A percentile compares a stretch with the other conserved stretches of the same genome.
phyloP scores from a whole-genome alignment of 2,888 invertebrate genomes.

The Agrochola lota region DNA sequence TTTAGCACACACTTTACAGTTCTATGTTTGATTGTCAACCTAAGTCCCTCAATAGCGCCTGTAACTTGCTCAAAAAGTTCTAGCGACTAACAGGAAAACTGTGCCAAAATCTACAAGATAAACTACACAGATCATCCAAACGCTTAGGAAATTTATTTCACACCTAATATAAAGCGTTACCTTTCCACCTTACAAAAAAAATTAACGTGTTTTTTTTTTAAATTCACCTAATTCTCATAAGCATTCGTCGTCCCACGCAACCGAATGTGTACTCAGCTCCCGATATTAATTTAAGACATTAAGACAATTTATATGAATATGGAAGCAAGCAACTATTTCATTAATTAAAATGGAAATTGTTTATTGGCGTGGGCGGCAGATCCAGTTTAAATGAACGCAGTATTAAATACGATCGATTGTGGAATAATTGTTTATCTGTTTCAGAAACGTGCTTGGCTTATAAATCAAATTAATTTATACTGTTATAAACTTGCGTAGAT shows the following conservation, averaged over 20 bases:
- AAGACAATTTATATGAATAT: slow-evolving; percentile 71
- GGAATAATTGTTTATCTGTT: slow-evolving; percentile 73
- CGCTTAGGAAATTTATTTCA: slow-evolving; percentile 15
- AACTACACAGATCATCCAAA: background rate
- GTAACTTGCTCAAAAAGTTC: background rate
- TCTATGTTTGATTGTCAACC: background rate
- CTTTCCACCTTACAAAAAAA: slow-evolving; percentile 44
- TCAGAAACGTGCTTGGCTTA: slow-evolving; percentile 69
- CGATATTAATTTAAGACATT: slow-evolving; percentile 71
- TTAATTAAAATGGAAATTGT: slow-evolving; percentile 81
- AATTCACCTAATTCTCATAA: slow-evolving; percentile 49
- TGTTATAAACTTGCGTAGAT: slow-evolving; percentile 49
- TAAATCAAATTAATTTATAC: slow-evolving; percentile 67
- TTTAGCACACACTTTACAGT: background rate
- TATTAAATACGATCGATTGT: slow-evolving; percentile 74
- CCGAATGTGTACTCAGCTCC: slow-evolving; percentile 59
- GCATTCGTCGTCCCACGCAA: slow-evolving; percentile 58
- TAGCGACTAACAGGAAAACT: background rate
- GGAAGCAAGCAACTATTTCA: slow-evolving; percentile 75
- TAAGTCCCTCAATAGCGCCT: too few relatives aligned
- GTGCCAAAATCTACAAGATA: slow-evolving; percentile 1
- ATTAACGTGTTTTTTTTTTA: slow-evolving; percentile 35
- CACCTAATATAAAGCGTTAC: slow-evolving; percentile 22
- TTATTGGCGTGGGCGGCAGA: slow-evolving; percentile 79
- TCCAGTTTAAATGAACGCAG: slow-evolving; percentile 76